Evolutionary conservation across 2,113 vertebrate species (phyloP).

Genomic region (Mesembrinibis cayennensis): DNA sequence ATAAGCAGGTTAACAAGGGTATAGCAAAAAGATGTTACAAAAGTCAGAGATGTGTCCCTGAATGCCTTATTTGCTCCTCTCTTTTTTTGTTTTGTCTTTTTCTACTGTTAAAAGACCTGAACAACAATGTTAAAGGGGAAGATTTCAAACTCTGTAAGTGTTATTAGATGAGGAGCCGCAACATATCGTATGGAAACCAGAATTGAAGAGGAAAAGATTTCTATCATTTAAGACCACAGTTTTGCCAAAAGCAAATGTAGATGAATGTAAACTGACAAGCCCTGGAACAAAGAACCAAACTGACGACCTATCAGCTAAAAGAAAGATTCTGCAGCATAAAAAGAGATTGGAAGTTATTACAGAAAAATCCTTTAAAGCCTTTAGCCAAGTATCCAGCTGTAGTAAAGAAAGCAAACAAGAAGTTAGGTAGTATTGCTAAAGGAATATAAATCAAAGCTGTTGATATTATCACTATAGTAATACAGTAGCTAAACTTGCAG

Average conservation of each 20-base stretch:
- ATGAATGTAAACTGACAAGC: constrained; percentile 37
- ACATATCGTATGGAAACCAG: not conserved
- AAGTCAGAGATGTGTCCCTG: not conserved
- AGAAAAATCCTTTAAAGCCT: constrained; percentile 43
- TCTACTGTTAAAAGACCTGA: not conserved
- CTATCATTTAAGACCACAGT: not conserved
- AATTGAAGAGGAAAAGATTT: constrained; percentile 36
- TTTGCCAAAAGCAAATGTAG: constrained; percentile 54
- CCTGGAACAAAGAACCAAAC: constrained; percentile 14
- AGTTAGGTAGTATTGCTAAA: not conserved
- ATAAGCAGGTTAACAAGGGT: not conserved
- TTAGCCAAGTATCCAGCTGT: not conserved
- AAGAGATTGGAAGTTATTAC: constrained; percentile 19
- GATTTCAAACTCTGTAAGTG: not conserved
- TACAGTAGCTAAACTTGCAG: not conserved
- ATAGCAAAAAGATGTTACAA: not conserved
- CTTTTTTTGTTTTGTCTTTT: not conserved
- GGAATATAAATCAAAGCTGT: constrained; percentile 31
- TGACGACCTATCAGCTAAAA: constrained; percentile 2
- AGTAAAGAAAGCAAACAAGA: constrained; percentile 31
- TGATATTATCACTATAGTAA: constrained; percentile 11
- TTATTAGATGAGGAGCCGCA: constrained; percentile 14
- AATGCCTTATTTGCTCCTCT: not conserved
- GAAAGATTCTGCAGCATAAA: constrained; percentile 23
- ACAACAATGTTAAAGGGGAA: not conserved